Percentiles rank a stretch among this genome's conserved stretches.
Conservation (phyloP, 1,140 invertebrate species). For the Diorhabda sublineata region DNA sequence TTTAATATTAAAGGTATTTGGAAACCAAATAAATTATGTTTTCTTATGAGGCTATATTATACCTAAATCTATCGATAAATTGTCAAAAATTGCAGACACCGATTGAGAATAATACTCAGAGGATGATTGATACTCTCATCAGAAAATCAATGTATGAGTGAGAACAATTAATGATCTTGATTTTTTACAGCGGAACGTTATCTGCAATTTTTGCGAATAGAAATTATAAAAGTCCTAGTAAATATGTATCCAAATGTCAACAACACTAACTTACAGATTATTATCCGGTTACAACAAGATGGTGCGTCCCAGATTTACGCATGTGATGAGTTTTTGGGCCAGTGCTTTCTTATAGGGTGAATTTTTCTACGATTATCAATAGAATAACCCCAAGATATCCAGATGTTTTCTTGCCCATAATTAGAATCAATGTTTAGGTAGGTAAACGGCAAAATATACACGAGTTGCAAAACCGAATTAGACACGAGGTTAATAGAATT, state of each 20-base stretch:
- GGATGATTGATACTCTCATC: not conserved
- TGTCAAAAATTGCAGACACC: not conserved
- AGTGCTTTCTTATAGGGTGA: not conserved
- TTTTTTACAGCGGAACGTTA: not conserved
- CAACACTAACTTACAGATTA: not conserved
- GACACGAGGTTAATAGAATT: not conserved
- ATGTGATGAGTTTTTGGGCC: too few relatives aligned
- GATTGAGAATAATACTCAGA: not conserved
- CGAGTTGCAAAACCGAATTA: not conserved
- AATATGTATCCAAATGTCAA: not conserved
- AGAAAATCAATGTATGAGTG: not conserved
- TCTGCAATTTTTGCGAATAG: not conserved
- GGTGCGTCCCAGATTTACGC: too few relatives aligned
- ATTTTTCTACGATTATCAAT: not conserved
- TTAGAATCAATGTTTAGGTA: not conserved
- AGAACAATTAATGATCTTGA: not conserved
- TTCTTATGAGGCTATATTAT: too few relatives aligned
- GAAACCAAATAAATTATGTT: too few relatives aligned
- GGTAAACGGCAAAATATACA: not conserved
- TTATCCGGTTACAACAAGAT: not conserved
- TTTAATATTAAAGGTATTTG: too few relatives aligned
- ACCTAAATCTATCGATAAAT: not conserved
- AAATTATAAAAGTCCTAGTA: not conserved
- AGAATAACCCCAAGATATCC: not conserved
- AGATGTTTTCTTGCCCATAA: not conserved